These are phyloP conservation scores for Hydrocynus forskahlii DNA, from an alignment of 2,797 vertebrate genomes.

Conservation along the genomic window DNA sequence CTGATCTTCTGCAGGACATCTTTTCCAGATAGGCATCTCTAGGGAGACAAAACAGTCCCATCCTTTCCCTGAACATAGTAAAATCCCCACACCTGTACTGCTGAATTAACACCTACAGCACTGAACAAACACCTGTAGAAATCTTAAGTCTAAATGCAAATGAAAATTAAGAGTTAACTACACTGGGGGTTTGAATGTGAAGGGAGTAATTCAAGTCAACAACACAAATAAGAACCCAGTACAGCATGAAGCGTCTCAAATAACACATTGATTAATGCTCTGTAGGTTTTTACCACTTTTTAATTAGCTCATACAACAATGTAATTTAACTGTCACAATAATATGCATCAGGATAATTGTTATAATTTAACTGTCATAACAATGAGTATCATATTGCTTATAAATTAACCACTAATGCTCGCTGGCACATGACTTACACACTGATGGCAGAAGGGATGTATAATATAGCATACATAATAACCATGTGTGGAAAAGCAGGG, in stretches of 20 bases:
- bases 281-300: not conserved
- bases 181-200: not conserved
- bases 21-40: constrained; percentile 67
- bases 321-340: constrained; percentile 29
- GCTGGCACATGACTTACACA: constrained; percentile 14
- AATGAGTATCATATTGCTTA: not conserved
- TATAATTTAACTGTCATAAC: constrained; percentile 29
- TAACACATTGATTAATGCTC: not conserved
- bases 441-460: constrained; percentile 22
- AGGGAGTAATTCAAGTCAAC: too few species aligned
- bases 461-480: constrained; percentile 36
- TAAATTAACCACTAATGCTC: constrained; percentile 22
- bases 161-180: not conserved
- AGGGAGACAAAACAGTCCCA: constrained; percentile 71
- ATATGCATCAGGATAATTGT: constrained; percentile 2
- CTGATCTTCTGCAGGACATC: constrained; percentile 62
- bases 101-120: not conserved
- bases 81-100: constrained; percentile 3
- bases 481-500: constrained; percentile 22
- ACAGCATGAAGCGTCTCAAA: not conserved
- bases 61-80: constrained; percentile 6
- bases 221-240: not conserved
- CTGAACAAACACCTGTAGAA: not conserved
- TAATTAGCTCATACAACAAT: constrained; percentile 23
- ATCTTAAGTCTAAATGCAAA: not conserved